Percentiles rank a stretch among this genome's conserved stretches.
Evolutionary conservation across 2,888 invertebrate species (phyloP).

Genomic region (Melikaiella ostensackeni): DNA sequence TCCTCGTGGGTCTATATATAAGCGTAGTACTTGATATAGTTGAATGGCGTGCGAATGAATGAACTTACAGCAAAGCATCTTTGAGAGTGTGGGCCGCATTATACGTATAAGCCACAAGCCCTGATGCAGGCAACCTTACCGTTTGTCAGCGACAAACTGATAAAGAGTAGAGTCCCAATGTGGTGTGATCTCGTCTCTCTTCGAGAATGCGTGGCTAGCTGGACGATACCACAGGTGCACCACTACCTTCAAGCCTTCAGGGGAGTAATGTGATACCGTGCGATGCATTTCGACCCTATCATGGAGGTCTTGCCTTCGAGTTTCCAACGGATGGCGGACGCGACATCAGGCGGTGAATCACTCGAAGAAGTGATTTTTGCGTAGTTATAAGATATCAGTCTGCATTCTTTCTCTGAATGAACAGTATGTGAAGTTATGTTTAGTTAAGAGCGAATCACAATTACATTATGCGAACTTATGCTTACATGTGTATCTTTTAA

Average conservation of each 20-base stretch:
- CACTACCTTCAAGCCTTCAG: conserved; percentile 17
- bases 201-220: neutral
- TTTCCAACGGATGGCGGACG: conserved; percentile 47
- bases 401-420: conserved; percentile 11
- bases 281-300: conserved; percentile 42
- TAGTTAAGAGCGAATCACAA: neutral
- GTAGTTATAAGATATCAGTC: conserved; percentile 41
- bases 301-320: conserved; percentile 20
- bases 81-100: conserved; percentile 1
- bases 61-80: neutral
- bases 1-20: neutral
- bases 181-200: conserved; percentile 1
- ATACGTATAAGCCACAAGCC: neutral
- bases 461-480: neutral
- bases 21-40: neutral
- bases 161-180: conserved; percentile 23
- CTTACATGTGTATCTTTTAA: neutral
- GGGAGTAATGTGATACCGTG: conserved; percentile 41
- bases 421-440: neutral
- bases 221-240: conserved; percentile 34
- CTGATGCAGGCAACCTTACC: conserved; percentile 7
- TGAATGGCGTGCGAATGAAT: conserved; percentile 18
- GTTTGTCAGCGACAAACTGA: conserved; percentile 7
- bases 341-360: conserved; percentile 57
- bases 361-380: conserved; percentile 57